Conservation (phyloP, 1,140 invertebrate species). For the Zaprionus ghesquierei region DNA sequence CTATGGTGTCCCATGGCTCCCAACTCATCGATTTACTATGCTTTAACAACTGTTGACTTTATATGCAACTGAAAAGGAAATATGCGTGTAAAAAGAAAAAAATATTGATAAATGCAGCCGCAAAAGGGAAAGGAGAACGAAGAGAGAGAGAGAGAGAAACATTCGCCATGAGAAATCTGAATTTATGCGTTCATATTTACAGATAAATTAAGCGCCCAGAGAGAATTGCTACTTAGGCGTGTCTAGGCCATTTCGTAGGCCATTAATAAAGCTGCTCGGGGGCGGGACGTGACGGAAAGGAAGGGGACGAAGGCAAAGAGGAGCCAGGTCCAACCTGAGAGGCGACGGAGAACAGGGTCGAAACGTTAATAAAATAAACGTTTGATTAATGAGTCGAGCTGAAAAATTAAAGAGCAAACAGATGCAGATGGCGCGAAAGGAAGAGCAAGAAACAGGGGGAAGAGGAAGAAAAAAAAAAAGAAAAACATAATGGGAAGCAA, state of each 20-base stretch:
- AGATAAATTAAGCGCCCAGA: slow-evolving; percentile 53
- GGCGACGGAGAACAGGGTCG: slow-evolving; percentile 2
- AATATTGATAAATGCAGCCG: slow-evolving; percentile 56
- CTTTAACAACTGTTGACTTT: neutral
- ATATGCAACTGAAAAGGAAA: neutral
- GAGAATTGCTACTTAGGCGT: slow-evolving; percentile 16
- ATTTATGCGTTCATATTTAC: slow-evolving; percentile 68
- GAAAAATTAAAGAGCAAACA: slow-evolving; percentile 54
- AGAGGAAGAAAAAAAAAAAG: neutral
- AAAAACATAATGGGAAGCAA: neutral
- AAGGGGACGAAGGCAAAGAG: neutral
- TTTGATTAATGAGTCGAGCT: slow-evolving; percentile 59
- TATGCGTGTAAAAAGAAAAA: slow-evolving; percentile 34
- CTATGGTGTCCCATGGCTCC: too few relatives aligned
- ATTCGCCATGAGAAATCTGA: slow-evolving; percentile 29
- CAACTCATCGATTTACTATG: slow-evolving; percentile 7
- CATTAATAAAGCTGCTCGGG: slow-evolving; percentile 52
- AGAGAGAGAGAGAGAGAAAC: slow-evolving; percentile 15
- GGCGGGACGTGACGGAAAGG: neutral
- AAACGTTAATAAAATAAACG: slow-evolving; percentile 56
- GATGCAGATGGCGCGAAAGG: neutral
- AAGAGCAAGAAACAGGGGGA: neutral
- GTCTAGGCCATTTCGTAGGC: slow-evolving; percentile 60
- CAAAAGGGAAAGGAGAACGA: slow-evolving; percentile 5
- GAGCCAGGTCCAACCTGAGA: slow-evolving; percentile 5